Conservation (phyloP, 2,888 invertebrate species). For the Hartigia nigra region DNA sequence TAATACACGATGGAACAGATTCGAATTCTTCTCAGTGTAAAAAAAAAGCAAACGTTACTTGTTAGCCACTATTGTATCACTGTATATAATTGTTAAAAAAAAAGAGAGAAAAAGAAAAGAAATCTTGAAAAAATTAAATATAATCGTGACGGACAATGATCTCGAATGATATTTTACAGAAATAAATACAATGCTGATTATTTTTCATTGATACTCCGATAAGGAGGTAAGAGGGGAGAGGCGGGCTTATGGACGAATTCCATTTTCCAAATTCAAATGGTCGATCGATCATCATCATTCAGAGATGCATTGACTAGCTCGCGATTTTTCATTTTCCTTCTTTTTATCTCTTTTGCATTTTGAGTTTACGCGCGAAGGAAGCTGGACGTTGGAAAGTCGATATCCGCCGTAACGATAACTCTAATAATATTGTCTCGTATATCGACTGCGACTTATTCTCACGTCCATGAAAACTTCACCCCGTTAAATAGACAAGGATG, state of each 20-base stretch:
- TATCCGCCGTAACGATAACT: not conserved
- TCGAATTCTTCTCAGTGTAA: slow-evolving; percentile 6
- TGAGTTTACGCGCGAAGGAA: not conserved
- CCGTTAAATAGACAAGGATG: not conserved
- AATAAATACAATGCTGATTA: not conserved
- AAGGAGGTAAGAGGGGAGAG: not conserved
- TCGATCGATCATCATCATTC: not conserved
- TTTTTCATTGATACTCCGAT: not conserved
- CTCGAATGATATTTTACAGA: not conserved
- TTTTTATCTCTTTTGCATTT: not conserved
- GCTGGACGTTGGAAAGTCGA: not conserved
- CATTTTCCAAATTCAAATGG: not conserved
- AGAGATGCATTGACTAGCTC: not conserved
- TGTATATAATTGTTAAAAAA: slow-evolving; percentile 33
- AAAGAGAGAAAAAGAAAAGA: not conserved
- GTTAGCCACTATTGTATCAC: slow-evolving; percentile 39
- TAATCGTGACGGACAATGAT: not conserved
- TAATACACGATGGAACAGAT: not conserved
- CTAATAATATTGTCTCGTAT: not conserved
- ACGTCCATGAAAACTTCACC: not conserved
- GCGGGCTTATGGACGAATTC: not conserved
- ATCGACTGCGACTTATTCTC: not conserved
- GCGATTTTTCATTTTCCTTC: not conserved
- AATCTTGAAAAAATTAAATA: not conserved
- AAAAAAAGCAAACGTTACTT: slow-evolving; percentile 33